Evolutionary conservation across 2,113 vertebrate species (phyloP), one percentile per base, ranked within the genome.

Genomic region (Terrapene triunguis): DNA sequence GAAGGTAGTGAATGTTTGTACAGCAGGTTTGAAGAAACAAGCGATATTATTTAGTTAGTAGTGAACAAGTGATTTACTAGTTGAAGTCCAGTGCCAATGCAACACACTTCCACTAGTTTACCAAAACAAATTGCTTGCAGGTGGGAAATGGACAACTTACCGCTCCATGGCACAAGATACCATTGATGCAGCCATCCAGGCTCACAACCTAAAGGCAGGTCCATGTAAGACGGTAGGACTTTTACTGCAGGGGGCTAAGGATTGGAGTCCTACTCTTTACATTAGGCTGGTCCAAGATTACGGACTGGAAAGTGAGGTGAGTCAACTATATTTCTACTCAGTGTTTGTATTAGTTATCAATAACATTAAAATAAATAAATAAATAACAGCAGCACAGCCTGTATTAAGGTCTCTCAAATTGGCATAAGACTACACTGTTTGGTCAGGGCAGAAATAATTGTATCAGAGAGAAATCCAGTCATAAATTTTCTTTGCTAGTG

Each of bases 101-200:
- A 47, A 78, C 54, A 0, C 17, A 0, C 51, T 38, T 8, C 0
- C 0, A n/a, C 42, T 65, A 59, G 53, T 27, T 5, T 5, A 65
- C 74, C 84, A 47, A n/a, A 35, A 1, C 50, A 1, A 76, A 55
- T 92, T 94, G 89, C 11, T 96, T 94, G 5, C 94, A 99, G 99
- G 99, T 82, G 99, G 99, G 48, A 99, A 99, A 97, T 99, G 99
- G 99, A 99, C 99, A 0, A 99, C 99, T 0, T 99, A 99, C 93
- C 99, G 99, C 5, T 98, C 99, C 53, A 99, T 99, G 99, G 99
- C 99, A 0, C 98, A 99, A 92, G 99, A 99, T 89, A 98, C 99
- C 16, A 94, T 99, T 57, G 98, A 99, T 8, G 98, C 98, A 0
- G 99, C 99, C 4, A 2, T 99, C 72, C 97, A 98, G 93, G 80